A percentile compares a stretch with the other conserved stretches of the same genome.
phyloP scores from a whole-genome alignment of 2,113 vertebrate genomes.

The Uria lomvia region DNA sequence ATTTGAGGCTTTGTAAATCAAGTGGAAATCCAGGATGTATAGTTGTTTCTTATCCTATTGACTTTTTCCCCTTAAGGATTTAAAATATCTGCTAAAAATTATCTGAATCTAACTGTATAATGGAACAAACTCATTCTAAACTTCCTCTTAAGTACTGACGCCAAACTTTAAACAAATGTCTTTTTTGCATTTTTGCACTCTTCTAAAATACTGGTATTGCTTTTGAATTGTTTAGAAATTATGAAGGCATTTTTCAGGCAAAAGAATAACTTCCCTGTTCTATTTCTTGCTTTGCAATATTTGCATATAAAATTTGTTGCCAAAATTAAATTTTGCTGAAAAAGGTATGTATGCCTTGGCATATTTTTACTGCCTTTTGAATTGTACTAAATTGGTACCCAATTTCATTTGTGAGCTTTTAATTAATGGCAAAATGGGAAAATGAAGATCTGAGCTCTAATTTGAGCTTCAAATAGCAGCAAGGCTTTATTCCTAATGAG shows the following conservation, averaged over 20 bases:
- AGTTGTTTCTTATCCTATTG: not conserved
- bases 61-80: not conserved
- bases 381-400: not conserved
- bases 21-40: not conserved
- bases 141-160: not conserved
- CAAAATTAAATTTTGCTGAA: not conserved
- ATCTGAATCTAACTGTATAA: not conserved
- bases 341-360: not conserved
- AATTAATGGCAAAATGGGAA: not conserved
- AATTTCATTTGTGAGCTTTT: not conserved
- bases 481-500: not conserved
- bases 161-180: not conserved
- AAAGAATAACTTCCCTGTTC: not conserved
- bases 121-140: not conserved
- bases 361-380: not conserved
- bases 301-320: not conserved
- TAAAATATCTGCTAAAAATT: not conserved
- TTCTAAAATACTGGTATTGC: not conserved
- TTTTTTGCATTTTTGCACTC: not conserved
- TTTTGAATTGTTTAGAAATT: not conserved
- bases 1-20: not conserved
- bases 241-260: not conserved
- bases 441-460: not conserved
- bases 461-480: not conserved
- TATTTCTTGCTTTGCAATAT: not conserved